Base-by-base conservation (phyloP, 35 echinoderm and acorn worm species). In the Heliocidaris tuberculata region DNA sequence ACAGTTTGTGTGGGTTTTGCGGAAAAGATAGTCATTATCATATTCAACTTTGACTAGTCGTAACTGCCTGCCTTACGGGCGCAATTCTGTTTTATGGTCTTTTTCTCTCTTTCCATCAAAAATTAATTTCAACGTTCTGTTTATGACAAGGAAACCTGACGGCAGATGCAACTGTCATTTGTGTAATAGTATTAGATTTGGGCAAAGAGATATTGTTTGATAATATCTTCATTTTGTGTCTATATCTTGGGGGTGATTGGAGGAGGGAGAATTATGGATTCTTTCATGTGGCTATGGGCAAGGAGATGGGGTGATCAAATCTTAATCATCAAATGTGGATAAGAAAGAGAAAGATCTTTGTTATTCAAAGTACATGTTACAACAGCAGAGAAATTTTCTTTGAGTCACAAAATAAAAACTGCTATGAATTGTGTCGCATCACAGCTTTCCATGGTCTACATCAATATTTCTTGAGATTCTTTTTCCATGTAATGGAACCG, bases 1-100 rank as follows among this genome's bases (percentile, higher is more conserved):
- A 78, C 65, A 78, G 65, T 78, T 78, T 78, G 65, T 78, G 65
- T 78, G 65, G 65, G 65, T 78, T 78, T 78, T 78, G 65, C 65
- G 21, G 65, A 78, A 78, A 78, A 19, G 65, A 78, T 27, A 78
- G 65, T n/a, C 27, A 78, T 78, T 78, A 78, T 78, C 65, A 78
- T 78, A 78, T 78, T n/a, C 65, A 78, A 78, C 65, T 78, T 78
- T 21, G 65, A 78, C 65, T 78, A 78, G 21, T 78, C 19, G 65
- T 78, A 78, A 78, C 65, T 78, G 65, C 65, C 27, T 78, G 65
- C 65, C 65, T 78, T 78, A n/a, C 65, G 65, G 65, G 65, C 19
- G 65, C 65, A 78, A 78, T 78, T 78, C 65, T 78, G 8, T 78
- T 78, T 78, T 78, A 78, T 78, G 65, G 65, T 78, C 65, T 78